A percentile compares a stretch with the other conserved stretches of the same genome.
Evolutionary conservation across 2,113 vertebrate genomes (phyloP).

Genomic region (Fulica atra): DNA sequence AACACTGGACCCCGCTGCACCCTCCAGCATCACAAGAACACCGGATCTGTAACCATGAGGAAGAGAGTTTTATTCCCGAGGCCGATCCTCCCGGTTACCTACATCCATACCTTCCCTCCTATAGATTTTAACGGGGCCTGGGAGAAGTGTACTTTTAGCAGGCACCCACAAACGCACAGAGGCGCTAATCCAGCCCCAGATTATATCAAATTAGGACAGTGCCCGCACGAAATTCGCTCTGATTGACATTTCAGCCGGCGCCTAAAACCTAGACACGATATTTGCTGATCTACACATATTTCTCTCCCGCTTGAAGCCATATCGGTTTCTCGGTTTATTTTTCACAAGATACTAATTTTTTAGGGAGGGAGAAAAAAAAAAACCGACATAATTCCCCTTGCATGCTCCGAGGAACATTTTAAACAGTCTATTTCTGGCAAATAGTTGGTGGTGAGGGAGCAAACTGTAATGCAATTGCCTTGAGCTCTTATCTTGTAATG

Average conservation of each 20-base stretch:
- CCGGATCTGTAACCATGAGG: neutral
- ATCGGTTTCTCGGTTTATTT: neutral
- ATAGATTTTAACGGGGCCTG: neutral
- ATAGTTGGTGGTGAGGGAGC: neutral
- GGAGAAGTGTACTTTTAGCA: neutral
- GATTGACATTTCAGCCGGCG: slow-evolving; percentile 27
- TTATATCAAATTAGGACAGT: slow-evolving; percentile 23
- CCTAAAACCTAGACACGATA: neutral
- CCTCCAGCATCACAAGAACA: neutral
- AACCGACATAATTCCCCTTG: neutral
- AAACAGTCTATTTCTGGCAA: neutral
- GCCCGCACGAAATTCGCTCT: neutral
- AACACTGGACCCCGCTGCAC: neutral
- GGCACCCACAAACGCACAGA: neutral
- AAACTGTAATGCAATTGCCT: neutral
- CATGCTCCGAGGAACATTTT: neutral
- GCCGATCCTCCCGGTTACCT: neutral
- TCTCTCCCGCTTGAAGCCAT: neutral
- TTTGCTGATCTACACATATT: slow-evolving; percentile 25
- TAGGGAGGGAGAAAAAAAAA: rapidly evolving
- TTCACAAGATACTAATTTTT: neutral
- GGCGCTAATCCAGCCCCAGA: slow-evolving; percentile 31
- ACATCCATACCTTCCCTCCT: neutral
- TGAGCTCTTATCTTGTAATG: neutral
- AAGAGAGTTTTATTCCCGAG: neutral